Evolutionary conservation across 2,888 invertebrate species (phyloP), one percentile per base, ranked within the genome.

Genomic region (Amaurobius ferox): DNA sequence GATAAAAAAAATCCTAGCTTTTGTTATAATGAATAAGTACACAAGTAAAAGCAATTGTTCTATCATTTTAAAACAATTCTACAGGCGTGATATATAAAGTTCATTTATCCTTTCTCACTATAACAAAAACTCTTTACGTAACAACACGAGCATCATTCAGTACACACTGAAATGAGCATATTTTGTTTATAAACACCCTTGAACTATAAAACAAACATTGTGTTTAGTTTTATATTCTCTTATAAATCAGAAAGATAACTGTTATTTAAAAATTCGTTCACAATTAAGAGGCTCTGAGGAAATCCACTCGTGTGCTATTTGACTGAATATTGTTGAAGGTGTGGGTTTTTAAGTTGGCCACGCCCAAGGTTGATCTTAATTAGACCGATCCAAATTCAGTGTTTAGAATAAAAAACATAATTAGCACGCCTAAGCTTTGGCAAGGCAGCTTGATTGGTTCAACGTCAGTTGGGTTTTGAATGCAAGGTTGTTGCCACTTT

Each of bases 321-420:
- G 55, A 19, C 23, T 55, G 16, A 44, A 23, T 23, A 23, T 23
- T 23, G 2, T 23, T 55, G 23, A 11, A 55, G 55, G 55, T 11
- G 55, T 55, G 11, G 55, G 23, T 23, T 55, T 55, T 6, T 23
- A 3, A 2, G 5, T 3, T 23, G 16, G 23, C 7, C 55, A 55
- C 55, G 23, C 55, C 55, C 55, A 55, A 55, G 55, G 55, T 55
- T 55, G 55, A 23, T 55, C 23, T 55, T 55, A 55, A 55, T 55
- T 55, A 55, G 19, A 19, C 19, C 19, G 55, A 55, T 55, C 55
- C 2, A 55, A 55, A 55, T 55, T 23, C 23, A 55, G 23, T 23
- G 35, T 23, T 55, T 23, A 55, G 11, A 19, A 16, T 23, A 7
- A 44, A 55, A 55, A 55, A 55, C 55, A 55, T 55, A 55, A 55